Evolutionary conservation across 64 coral and sea anemone genomes (phyloP).

Genomic region (Anthopleura sola): DNA sequence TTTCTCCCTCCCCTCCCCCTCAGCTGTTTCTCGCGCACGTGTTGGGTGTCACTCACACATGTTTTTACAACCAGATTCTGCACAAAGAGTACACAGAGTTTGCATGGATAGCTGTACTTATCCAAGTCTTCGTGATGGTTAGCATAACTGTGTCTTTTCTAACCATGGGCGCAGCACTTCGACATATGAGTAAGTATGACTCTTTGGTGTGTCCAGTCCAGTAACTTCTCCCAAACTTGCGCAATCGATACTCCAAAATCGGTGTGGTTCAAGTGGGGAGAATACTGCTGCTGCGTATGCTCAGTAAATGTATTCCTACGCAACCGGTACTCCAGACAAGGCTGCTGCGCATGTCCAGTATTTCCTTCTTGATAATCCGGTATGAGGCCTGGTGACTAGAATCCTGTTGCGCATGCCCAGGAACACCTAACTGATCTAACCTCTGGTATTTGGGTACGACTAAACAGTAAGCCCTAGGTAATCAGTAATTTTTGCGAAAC

Average conservation of each 20-base stretch:
- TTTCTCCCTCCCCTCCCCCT: too few relatives aligned
- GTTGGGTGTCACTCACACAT: background rate
- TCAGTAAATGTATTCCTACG: background rate
- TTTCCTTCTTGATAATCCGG: background rate
- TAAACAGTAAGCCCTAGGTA: too few relatives aligned
- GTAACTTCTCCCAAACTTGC: too few relatives aligned
- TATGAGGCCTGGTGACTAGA: background rate
- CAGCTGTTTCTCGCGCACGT: too few relatives aligned
- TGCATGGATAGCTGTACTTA: conserved; percentile 37
- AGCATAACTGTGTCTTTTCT: conserved; percentile 49
- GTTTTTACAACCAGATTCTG: conserved; percentile 12
- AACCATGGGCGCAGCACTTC: conserved; percentile 21
- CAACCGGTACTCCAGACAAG: background rate
- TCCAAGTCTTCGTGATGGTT: conserved; percentile 35
- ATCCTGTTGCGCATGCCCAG: background rate
- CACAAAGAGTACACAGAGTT: background rate
- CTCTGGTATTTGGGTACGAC: too few relatives aligned
- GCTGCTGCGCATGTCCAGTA: background rate
- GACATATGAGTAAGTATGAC: conserved; percentile 29
- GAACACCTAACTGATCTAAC: background rate
- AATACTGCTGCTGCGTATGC: background rate
- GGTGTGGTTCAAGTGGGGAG: background rate
- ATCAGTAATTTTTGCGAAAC: too few relatives aligned
- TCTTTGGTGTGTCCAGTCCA: background rate
- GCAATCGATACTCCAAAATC: too few relatives aligned